A percentile compares a stretch with the other conserved stretches of the same genome.
phyloP scores from a whole-genome alignment of 2,888 invertebrate genomes.

The Lamellibrachia columna region DNA sequence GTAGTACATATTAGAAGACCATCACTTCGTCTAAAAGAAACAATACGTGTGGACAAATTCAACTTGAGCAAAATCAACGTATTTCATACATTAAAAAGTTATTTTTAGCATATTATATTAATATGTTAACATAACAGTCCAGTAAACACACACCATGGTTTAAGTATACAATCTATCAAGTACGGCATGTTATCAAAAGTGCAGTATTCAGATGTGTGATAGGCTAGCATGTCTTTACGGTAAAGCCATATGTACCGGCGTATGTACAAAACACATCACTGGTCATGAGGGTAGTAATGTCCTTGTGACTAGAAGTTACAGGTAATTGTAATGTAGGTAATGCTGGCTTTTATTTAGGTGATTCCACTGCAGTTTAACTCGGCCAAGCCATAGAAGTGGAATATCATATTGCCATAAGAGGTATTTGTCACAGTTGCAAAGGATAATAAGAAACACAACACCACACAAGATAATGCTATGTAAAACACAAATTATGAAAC shows the following conservation, averaged over 20 bases:
- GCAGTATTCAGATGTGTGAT: not conserved
- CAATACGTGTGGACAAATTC: not conserved
- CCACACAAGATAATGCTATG: too few species aligned
- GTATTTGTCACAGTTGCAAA: too few species aligned
- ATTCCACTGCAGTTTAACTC: not conserved
- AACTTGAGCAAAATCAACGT: not conserved
- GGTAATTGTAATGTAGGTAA: not conserved
- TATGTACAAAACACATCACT: not conserved
- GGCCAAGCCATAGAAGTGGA: too few species aligned
- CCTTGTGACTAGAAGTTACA: not conserved
- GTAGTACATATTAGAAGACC: not conserved
- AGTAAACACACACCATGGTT: not conserved
- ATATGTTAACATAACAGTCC: not conserved
- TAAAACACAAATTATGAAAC: too few species aligned
- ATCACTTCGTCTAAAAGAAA: not conserved
- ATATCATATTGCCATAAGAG: too few species aligned
- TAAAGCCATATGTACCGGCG: not conserved
- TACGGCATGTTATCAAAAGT: not conserved
- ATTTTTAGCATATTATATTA: not conserved
- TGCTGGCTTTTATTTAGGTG: not conserved
- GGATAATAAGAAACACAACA: too few species aligned
- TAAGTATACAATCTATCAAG: not conserved
- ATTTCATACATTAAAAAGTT: not conserved
- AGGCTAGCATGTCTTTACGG: not conserved
- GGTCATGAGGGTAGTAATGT: not conserved